These are phyloP conservation scores for Dysmachus trigonus DNA, from an alignment of 2,888 invertebrate species.

Conservation along the genomic window DNA sequence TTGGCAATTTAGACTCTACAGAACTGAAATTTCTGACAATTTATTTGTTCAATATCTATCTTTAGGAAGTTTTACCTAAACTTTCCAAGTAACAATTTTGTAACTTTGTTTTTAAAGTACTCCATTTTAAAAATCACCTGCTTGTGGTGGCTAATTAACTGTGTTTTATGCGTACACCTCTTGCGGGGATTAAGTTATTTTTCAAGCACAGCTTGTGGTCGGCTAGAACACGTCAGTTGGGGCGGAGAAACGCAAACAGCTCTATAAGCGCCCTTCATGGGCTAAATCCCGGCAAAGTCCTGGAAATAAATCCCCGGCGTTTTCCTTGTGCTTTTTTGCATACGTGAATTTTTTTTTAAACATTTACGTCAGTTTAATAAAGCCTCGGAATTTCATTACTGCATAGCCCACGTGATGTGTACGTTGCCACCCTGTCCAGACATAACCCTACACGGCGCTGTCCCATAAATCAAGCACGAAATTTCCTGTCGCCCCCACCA, in stretches of 20 bases:
- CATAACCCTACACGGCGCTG: conserved; percentile 3
- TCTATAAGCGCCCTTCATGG: background rate
- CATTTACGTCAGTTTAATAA: conserved; percentile 8
- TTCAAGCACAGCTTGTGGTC: conserved; percentile 6
- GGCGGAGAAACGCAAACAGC: background rate
- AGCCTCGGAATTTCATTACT: conserved; percentile 34
- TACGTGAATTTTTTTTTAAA: conserved; percentile 10
- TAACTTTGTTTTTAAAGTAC: background rate
- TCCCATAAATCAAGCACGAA: conserved; percentile 45
- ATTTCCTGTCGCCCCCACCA: conserved; percentile 43
- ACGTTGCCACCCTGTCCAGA: conserved; percentile 9
- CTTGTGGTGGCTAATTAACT: background rate
- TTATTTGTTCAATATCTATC: background rate
- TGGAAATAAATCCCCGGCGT: background rate
- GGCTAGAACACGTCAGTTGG: background rate
- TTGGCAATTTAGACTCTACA: background rate
- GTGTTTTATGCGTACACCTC: background rate
- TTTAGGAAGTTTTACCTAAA: background rate
- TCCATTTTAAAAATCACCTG: background rate
- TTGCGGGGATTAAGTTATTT: conserved; percentile 25
- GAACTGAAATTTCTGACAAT: background rate
- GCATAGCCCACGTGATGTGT: conserved; percentile 2
- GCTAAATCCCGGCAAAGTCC: background rate
- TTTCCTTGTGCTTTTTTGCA: background rate
- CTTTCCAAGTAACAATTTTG: background rate